phyloP scores from a whole-genome alignment of 2,113 vertebrate genomes.

The Dipodomys ordii region DNA sequence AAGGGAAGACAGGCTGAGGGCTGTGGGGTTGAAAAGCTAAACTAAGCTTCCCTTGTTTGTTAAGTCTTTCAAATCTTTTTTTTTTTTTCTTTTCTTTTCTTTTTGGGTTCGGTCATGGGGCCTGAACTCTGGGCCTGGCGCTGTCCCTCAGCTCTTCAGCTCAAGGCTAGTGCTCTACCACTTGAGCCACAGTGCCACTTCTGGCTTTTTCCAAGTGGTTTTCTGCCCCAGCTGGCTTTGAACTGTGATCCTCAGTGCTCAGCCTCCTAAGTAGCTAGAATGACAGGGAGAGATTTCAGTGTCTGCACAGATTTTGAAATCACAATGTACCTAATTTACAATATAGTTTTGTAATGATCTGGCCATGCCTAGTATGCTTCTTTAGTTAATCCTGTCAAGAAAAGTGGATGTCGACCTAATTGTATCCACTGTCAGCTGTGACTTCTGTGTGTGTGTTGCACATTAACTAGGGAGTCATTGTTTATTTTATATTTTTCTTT shows the following conservation, averaged over 20 bases:
- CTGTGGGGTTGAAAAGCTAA: not conserved
- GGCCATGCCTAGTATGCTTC: not conserved
- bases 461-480: slow-evolving; percentile 36
- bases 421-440: not conserved
- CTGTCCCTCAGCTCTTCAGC: no score
- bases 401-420: not conserved
- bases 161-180: no score
- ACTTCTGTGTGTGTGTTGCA: not conserved
- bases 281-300: not conserved
- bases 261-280: no score
- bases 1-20: not conserved
- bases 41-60: no score
- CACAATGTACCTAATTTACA: no score
- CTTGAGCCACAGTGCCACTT: no score
- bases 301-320: slow-evolving; percentile 21
- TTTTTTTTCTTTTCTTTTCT: not conserved
- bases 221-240: no score
- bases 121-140: no score
- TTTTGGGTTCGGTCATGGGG: no score
- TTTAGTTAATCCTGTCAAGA: no score
- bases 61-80: not conserved
- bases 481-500: slow-evolving; percentile 39
- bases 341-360: not conserved
- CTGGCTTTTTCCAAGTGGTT: no score
- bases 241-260: no score